Conservation (phyloP, 2,888 invertebrate species). For the Oligia strigilis region DNA sequence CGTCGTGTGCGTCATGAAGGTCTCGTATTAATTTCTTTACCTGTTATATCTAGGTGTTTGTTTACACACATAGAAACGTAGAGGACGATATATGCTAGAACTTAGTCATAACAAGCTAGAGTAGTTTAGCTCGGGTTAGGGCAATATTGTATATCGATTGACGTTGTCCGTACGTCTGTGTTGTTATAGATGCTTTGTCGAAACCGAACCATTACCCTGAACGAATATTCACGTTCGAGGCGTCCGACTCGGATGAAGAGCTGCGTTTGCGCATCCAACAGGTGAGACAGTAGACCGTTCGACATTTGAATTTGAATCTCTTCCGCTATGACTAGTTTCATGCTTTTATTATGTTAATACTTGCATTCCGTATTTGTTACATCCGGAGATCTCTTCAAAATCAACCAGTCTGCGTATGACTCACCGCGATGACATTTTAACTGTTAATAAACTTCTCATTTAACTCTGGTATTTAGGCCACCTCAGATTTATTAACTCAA, state of each 20-base stretch:
- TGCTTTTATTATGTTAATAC: constrained; percentile 56
- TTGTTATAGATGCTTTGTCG: constrained; percentile 91
- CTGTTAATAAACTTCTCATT: constrained; percentile 40
- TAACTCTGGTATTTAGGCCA: constrained; percentile 38
- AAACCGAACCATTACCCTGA: constrained; percentile 89
- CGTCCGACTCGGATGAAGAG: constrained; percentile 88
- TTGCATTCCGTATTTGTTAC: constrained; percentile 32
- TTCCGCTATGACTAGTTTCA: constrained; percentile 49
- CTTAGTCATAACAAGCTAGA: constrained; percentile 39
- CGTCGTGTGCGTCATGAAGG: constrained; percentile 74
- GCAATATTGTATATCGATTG: constrained; percentile 73
- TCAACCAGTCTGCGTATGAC: neutral
- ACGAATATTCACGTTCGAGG: constrained; percentile 89
- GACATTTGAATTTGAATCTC: constrained; percentile 53
- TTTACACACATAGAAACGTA: constrained; percentile 62
- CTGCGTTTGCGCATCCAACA: constrained; percentile 89
- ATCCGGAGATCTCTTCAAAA: neutral
- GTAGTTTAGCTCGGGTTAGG: constrained; percentile 64
- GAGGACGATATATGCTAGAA: constrained; percentile 59
- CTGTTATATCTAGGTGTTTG: constrained; percentile 61
- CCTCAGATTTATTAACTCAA: constrained; percentile 33
- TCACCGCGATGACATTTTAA: constrained; percentile 28
- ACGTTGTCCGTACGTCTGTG: constrained; percentile 88
- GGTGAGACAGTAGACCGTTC: constrained; percentile 77
- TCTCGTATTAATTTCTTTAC: constrained; percentile 64